These are phyloP conservation scores for Carposina sasakii DNA, from an alignment of 1,140 invertebrate species.

Conservation along the genomic window DNA sequence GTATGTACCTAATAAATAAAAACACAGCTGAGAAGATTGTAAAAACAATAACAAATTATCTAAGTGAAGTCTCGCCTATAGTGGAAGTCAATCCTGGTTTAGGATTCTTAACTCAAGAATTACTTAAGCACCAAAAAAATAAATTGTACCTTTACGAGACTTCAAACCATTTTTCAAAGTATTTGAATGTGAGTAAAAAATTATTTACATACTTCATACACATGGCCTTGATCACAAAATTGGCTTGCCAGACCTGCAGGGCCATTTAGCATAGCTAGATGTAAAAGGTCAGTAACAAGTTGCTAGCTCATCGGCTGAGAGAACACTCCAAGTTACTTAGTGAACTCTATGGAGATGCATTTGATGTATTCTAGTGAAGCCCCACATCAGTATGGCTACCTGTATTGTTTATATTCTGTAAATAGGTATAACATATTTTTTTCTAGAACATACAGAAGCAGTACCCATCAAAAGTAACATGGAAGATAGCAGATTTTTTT, in stretches of 20 bases:
- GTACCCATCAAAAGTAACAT: conserved; percentile 40
- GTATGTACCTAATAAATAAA: conserved; percentile 60
- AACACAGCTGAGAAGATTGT: conserved; percentile 61
- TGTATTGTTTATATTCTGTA: too few relatives aligned
- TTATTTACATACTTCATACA: not conserved
- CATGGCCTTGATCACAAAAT: not conserved
- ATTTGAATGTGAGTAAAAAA: conserved; percentile 42
- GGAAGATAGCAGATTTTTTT: conserved; percentile 71
- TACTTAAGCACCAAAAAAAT: conserved; percentile 49
- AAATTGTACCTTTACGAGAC: conserved; percentile 61
- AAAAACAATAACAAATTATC: conserved; percentile 34
- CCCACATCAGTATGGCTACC: too few relatives aligned
- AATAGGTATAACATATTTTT: conserved; percentile 6
- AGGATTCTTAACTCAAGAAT: conserved; percentile 64
- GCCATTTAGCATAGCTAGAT: too few relatives aligned
- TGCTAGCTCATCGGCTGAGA: too few relatives aligned
- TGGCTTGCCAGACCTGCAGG: not conserved
- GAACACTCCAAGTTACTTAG: too few relatives aligned
- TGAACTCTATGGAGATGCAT: too few relatives aligned
- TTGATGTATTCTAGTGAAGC: too few relatives aligned
- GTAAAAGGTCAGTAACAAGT: too few relatives aligned
- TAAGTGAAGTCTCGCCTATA: conserved; percentile 44
- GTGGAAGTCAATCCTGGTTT: conserved; percentile 74
- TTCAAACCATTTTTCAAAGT: conserved; percentile 51
- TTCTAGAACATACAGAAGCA: conserved; percentile 45